Base-by-base conservation (phyloP, 2,888 invertebrate genomes). In the Cabera pusaria region DNA sequence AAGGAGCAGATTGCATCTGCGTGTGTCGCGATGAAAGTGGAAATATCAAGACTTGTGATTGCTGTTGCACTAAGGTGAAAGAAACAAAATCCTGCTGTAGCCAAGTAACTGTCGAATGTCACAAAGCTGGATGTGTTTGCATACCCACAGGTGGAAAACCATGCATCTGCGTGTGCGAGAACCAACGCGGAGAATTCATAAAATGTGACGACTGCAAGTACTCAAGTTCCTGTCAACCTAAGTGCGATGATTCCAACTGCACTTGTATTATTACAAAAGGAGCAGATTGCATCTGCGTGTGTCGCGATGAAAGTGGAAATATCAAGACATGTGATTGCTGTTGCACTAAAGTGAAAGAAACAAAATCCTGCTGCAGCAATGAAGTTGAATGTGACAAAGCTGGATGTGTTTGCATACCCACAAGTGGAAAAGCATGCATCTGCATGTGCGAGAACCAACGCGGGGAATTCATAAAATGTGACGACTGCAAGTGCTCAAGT, bases 381-480 rank as follows among this genome's bases (percentile, higher is more conserved):
- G n/a, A n/a, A n/a, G n/a, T n/a, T n/a, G n/a, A n/a, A n/a, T n/a
- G n/a, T 21, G 53, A 53, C 20, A 59, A 60, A 6, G 11, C 44
- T 0, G 57, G 55, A 27, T 73, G 73, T 32, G 37, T 59, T 7
- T 72, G 71, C 16, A 44, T 75, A 1, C 34, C 36, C 1, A 39
- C 35, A 20, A 48, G 38, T 3, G 44, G 52, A 7, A 49, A 59
- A 9, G 41, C 56, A 7, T 66, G 68, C 28, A 49, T 64, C n/a
- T 78, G 72, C 9, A 44, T 72, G 0, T 66, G 63, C 36, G 50
- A 48, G 20, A 57, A 59, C 3, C 44, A 64, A 2, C 33, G 44
- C 8, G 56, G 58, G 0, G 43, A 49, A 1, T 51, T 53, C 1
- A 6, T 23, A 2, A 23, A 26, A 8, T 59, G 61, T 11, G 39